Base-by-base conservation (phyloP, 2,797 vertebrate genomes). In the Liparis tanakae region DNA sequence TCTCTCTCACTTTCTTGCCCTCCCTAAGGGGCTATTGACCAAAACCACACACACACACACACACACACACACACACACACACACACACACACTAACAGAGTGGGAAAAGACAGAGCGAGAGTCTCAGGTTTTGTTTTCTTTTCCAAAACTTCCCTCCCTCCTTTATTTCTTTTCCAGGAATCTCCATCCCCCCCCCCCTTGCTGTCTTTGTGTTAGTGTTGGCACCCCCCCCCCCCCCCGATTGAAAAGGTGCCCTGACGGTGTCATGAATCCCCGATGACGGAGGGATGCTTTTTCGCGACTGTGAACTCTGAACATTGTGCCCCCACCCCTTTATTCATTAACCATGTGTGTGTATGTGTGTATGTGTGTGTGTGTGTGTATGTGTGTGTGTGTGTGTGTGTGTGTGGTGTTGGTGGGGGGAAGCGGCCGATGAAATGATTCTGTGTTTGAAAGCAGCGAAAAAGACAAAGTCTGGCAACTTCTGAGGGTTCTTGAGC, bases 21-120 rank as follows among this genome's bases (percentile, higher is more conserved):
- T 87, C 86, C 83, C 86, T 70, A 6, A 59, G 73, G 79, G 79
- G 72, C 77, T 77, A 72, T 74, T 78, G 67, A 70, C 65, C 79
- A 39, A 75, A 82, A 87, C 78, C 66, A 81, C 43, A 61, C 64
- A 67, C 65, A 69, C 55, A 74, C 69, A 65, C 44, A 67, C 18
- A 72, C 22, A 81, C 43, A 61, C 64, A 73, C 65, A 72, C 67
- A 77, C 69, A 70, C 36, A 67, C 18, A 72, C 53, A 79, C 14
- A 74, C 66, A 81, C 41, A 61, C 60, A 72, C 66, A 81, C 41
- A 61, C 60, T 70, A 55, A 66, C 13, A 1, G 67, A 69, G 71
- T 72, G 63, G 60, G n/a, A 30, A 74, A 54, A 72, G 70, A 76
- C 67, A n/a, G 55, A 0, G 18, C 25, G 43, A 54, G 46, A 56